Base-by-base conservation (phyloP, 2,888 invertebrate species). In the Andrena chrysosceles region DNA sequence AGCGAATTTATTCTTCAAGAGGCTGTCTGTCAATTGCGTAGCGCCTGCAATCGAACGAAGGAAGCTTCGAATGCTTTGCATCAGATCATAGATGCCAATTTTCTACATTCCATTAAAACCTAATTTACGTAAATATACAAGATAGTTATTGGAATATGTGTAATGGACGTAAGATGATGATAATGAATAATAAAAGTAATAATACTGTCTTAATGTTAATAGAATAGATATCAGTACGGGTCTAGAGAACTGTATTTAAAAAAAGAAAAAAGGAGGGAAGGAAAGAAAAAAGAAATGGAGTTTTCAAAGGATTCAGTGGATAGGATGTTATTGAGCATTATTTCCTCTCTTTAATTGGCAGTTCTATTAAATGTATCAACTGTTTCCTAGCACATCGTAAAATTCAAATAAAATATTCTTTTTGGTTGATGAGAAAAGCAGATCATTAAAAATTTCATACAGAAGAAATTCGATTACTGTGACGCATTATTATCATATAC, bases 1-100 rank as follows among this genome's bases (percentile, higher is more conserved):
- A 93, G 92, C 81, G 93, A 94, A 87, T 86, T 93, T 29, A 89
- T 91, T 33, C 87, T 94, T 66, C 94, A 94, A 89, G 94, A 94
- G 78, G 93, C 93, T 72, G 93, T 91, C 42, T 91, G 90, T 75
- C 93, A 93, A 87, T 83, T 93, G 56, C 91, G 92, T 59, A 90
- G 86, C 60, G 92, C 92, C 8, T 89, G 92, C 42, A 88, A 77
- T 76, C 90, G 91, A 68, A 90, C 91, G 64, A 90, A 86, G 79
- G 90, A 92, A 63, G 85, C 91, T 26, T 90, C 91, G 35, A 90
- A 87, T 77, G 85, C 86, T 48, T 81, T 94, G 69, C 87, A 86
- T 67, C 91, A 91, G 73, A 84, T 93, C 49, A 81, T 93, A 35
- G 92, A 93, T 74, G 90, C 91, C 42, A 90, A 92, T 67, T 94